Evolutionary conservation across 2,888 invertebrate species (phyloP).

Genomic region (Metacarcinus magister): DNA sequence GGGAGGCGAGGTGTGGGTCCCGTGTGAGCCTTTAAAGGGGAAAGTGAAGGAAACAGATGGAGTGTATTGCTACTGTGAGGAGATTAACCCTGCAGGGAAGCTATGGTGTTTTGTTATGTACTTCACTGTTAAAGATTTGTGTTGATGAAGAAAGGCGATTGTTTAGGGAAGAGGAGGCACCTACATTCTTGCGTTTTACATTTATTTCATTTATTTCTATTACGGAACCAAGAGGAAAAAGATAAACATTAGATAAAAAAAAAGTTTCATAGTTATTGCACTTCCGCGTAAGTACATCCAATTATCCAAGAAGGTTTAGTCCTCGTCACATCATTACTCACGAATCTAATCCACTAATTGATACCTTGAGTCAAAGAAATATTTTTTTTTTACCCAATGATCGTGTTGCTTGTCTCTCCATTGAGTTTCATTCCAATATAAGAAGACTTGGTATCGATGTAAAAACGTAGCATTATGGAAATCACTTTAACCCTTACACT

Average conservation of each 20-base stretch:
- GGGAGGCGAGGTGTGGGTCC: background rate
- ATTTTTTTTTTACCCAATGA: background rate
- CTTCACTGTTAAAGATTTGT: background rate
- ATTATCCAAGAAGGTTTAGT: background rate
- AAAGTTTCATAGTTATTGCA: background rate
- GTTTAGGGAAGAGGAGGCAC: background rate
- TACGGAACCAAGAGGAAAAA: background rate
- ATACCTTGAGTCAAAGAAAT: background rate
- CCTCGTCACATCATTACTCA: background rate
- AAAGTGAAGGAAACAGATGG: background rate
- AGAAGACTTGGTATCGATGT: background rate
- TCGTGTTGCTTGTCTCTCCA: background rate
- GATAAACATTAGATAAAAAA: background rate
- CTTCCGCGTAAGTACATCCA: background rate
- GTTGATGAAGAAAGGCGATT: background rate
- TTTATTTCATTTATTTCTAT: background rate
- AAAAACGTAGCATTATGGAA: background rate
- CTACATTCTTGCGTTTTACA: background rate
- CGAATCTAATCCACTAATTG: background rate
- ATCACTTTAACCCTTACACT: background rate
- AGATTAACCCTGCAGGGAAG: background rate
- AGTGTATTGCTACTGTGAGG: background rate
- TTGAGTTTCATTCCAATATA: background rate
- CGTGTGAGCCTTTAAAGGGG: background rate
- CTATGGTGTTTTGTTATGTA: background rate